Percentiles rank a stretch among this genome's conserved stretches.
Evolutionary conservation across 2,888 invertebrate genomes (phyloP).

Genomic region (Graphium colonna): DNA sequence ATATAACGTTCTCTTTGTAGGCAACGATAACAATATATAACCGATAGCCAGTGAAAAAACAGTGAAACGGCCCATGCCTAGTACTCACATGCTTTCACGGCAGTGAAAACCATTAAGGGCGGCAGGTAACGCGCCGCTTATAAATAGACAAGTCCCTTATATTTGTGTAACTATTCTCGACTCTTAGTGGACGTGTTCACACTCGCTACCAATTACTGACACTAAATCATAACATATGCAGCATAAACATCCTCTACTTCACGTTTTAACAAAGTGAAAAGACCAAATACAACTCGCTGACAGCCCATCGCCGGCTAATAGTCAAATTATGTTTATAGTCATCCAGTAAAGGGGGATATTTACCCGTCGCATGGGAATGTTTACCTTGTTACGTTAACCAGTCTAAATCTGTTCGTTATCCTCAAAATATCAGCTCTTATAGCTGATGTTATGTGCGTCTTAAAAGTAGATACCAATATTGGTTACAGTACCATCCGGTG

Average conservation of each 20-base stretch:
- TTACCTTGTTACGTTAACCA: constrained; percentile 61
- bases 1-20: no score
- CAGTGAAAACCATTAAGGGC: constrained; percentile 6
- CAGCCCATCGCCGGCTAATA: constrained; percentile 71
- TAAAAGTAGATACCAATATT: constrained; percentile 7
- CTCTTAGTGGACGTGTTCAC: constrained; percentile 73
- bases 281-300: constrained; percentile 67
- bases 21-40: no score
- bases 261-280: constrained; percentile 56
- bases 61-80: no score
- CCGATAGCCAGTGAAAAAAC: no score
- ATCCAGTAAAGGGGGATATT: constrained; percentile 48
- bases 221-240: constrained; percentile 74
- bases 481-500: background rate
- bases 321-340: constrained; percentile 63
- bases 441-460: no score
- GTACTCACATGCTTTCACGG: constrained; percentile 4
- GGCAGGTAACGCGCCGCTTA: constrained; percentile 38
- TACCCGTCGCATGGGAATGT: constrained; percentile 68
- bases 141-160: constrained; percentile 67
- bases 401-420: constrained; percentile 42
- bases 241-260: constrained; percentile 70
- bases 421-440: constrained; percentile 35
- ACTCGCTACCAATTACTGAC: constrained; percentile 74
- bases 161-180: constrained; percentile 68